Base-by-base conservation (phyloP, 2,797 vertebrate species). In the Cetoscarus ocellatus region DNA sequence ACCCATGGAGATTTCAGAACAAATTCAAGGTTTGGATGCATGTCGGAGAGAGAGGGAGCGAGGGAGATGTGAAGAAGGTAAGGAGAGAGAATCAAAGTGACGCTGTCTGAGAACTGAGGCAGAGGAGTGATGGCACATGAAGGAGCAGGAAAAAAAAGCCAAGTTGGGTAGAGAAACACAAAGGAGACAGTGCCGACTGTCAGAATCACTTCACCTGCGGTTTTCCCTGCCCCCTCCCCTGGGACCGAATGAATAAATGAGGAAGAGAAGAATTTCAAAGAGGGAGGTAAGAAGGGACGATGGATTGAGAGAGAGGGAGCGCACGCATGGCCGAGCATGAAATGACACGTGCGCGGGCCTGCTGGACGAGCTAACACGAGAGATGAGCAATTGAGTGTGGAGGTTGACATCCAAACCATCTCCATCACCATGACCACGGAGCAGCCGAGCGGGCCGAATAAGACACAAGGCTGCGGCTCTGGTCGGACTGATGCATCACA, bases 261-360 rank as follows among this genome's bases (percentile, higher is more conserved):
- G 44, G 6, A 7, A 56, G 58, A 54, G 44, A 43, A 44, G 19
- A 63, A 58, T 5, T 38, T 12, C 61, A 42, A 59, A n/a, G 43
- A 61, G 17, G 15, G 27, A 15, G 43, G 52, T 35, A 51, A 56
- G 11, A 45, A 13, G 18, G 57, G 14, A 48, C 40, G 65, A 65
- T 40, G 35, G 62, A 70, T 51, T 7, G 50, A 75, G 51, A 66
- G 50, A 50, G 11, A 42, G 40, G 12, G 53, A 61, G 48, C 67
- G 39, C 77, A 70, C 1, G 61, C 82, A 55, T 17, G 64, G 58
- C 10, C 10, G 15, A 86, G 74, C 83, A 47, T 83, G 82, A 87
- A 85, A 88, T 82, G 58, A 68, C 52, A 76, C 27, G 10, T 70
- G 67, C 5, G 14, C 52, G 15, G 56, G 34, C 8, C 55, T 15